Evolutionary conservation across 2,888 invertebrate genomes (phyloP).

Genomic region (Sinelater perroti): DNA sequence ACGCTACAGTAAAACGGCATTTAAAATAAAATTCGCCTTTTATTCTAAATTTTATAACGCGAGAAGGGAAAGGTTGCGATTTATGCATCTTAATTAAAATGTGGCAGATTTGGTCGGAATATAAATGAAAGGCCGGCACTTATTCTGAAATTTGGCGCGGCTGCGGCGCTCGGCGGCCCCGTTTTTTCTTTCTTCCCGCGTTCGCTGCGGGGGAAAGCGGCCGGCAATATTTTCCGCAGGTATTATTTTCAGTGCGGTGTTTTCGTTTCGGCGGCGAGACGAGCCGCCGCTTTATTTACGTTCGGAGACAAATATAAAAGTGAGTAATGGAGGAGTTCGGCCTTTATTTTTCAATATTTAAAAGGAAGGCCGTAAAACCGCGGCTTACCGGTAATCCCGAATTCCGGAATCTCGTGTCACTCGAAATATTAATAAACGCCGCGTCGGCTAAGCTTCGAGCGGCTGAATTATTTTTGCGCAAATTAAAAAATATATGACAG

Average conservation of each 20-base stretch:
- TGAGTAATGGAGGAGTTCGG: slow-evolving; percentile 16
- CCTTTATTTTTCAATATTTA: slow-evolving; percentile 21
- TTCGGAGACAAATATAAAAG: slow-evolving; percentile 21
- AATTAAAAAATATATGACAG: slow-evolving; percentile 36
- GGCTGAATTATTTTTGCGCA: slow-evolving; percentile 33
- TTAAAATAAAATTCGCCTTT: slow-evolving; percentile 29
- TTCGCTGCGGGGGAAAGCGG: slow-evolving; percentile 6
- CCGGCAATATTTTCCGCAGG: slow-evolving; percentile 3
- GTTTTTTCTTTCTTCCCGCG: slow-evolving; percentile 13
- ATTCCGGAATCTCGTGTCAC: slow-evolving; percentile 20
- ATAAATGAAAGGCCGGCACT: slow-evolving; percentile 31
- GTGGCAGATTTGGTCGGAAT: slow-evolving; percentile 37
- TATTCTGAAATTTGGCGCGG: slow-evolving; percentile 14
- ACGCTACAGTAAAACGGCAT: slow-evolving; percentile 25
- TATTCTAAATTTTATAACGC: slow-evolving; percentile 42
- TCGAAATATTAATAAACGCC: slow-evolving; percentile 32
- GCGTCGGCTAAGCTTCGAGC: slow-evolving; percentile 20
- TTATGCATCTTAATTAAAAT: slow-evolving; percentile 43
- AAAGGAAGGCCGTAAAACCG: slow-evolving; percentile 14
- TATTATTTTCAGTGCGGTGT: slow-evolving; percentile 17
- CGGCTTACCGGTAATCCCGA: slow-evolving; percentile 16
- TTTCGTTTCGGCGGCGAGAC: slow-evolving; percentile 12
- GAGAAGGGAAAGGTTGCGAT: slow-evolving; percentile 40
- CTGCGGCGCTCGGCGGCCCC: not conserved
- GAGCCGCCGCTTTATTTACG: slow-evolving; percentile 12